A percentile compares a stretch with the other conserved stretches of the same genome.
Conservation (phyloP, 2,113 vertebrate species). For the Apeltes quadracus region DNA sequence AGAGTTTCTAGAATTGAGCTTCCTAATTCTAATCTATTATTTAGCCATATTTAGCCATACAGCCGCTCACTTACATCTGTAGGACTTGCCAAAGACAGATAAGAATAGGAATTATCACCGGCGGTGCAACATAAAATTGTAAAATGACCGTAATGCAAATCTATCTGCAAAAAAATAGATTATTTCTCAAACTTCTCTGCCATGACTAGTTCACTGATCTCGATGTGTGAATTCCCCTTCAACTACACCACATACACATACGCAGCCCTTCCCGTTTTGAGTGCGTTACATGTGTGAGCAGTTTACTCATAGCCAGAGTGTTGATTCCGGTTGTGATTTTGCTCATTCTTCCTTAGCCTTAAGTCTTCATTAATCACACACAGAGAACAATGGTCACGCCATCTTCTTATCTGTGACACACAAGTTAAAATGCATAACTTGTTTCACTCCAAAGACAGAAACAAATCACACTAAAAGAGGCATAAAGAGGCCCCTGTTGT, state of each 20-base stretch:
- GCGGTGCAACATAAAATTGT: not conserved
- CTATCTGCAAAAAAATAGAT: too few relatives aligned
- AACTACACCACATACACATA: slow-evolving; percentile 9
- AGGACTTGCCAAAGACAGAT: not conserved
- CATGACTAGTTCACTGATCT: slow-evolving; percentile 21
- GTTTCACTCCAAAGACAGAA: slow-evolving; percentile 10
- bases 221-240: slow-evolving; percentile 58
- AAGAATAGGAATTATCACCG: too few relatives aligned
- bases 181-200: slow-evolving; percentile 2
- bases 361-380: slow-evolving; percentile 1
- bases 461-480: slow-evolving; percentile 4
- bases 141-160: not conserved
- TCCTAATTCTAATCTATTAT: not conserved
- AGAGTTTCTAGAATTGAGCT: slow-evolving; percentile 3
- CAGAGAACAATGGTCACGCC: slow-evolving; percentile 15
- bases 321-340: slow-evolving; percentile 40
- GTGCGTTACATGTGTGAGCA: slow-evolving; percentile 47
- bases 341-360: slow-evolving; percentile 29
- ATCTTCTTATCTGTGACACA: slow-evolving; percentile 30
- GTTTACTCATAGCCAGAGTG: slow-evolving; percentile 42
- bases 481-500: not conserved
- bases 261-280: slow-evolving; percentile 69
- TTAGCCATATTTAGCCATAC: not conserved
- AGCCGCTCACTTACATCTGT: not conserved
- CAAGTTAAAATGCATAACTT: slow-evolving; percentile 4